Base-by-base conservation (phyloP, 2,113 vertebrate genomes). In the Calcarius ornatus region DNA sequence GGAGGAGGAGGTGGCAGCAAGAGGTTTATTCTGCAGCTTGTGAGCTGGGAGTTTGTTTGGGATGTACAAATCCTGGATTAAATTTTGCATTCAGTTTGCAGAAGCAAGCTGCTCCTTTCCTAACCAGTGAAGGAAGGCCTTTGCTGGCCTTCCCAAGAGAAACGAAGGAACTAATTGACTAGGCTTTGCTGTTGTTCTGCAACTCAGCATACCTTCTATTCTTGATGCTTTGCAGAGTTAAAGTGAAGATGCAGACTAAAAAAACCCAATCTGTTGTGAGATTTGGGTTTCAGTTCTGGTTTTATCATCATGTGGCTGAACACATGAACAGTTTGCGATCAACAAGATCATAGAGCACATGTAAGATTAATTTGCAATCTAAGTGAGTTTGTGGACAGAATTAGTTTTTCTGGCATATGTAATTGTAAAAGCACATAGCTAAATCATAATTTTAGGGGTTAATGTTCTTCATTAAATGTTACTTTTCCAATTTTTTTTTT, bases 211-310 rank as follows among this genome's bases (percentile, higher is more conserved):
- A 59, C 33, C 47, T 80, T 91, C 82, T 48, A 69, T 86, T 94
- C 78, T 68, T 92, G 33, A 27, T 65, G 50, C 53, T 77, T 68
- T 4, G 7, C 5, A 4, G 48, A 79, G 73, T 71, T 76, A 31
- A 76, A 94, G 60, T 59, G 76, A 78, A 80, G 76, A 51, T 72
- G 23, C 3, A 54, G 57, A 48, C 60, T 72, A 15, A 87, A 81
- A 88, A 81, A 88, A 28, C 27, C 28, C 54, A 37, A 2, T 71
- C 31, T 84, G 10, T 43, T 89, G n/a, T 91, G 89, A 79, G 84
- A 71, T 48, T 63, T 37, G 53, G 21, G 73, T 95, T 95, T 95
- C 87, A 79, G 59, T 89, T 94, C 76, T 69, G 23, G 33, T 82
- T 94, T 94, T 94, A 48, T 92, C 43, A 40, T 80, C 82, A 78